Base-by-base conservation (phyloP, 2,113 vertebrate species). In the Meles meles region DNA sequence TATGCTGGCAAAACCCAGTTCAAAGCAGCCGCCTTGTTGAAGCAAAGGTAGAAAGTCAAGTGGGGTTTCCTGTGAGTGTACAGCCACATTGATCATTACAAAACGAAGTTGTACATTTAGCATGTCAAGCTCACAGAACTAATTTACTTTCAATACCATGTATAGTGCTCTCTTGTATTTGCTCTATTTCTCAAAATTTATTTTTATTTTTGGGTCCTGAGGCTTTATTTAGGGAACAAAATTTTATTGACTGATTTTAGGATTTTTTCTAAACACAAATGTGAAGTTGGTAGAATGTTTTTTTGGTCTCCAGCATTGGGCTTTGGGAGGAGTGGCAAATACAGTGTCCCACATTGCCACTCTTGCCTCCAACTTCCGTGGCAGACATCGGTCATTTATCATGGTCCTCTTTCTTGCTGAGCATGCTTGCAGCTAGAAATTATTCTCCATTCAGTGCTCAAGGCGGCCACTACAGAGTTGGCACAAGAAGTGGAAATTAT, bases 341-440 rank as follows among this genome's bases (percentile, higher is more conserved):
- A 17, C 14, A 74, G 18, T 29, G 61, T n/a, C 47, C 85, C 29
- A 10, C 6, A 18, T 15, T 27, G 57, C 15, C 27, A 23, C n/a
- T 17, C 55, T 7, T 8, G 25, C 77, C 63, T 65, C 76, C n/a
- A 11, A 17, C n/a, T 72, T 71, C 91, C 6, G 0, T 21, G 34
- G 76, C 29, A 61, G 81, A 47, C 23, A 17, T 8, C 0, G 11
- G 5, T 72, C 85, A 86, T 96, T 93, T 59, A 72, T 90, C 94
- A 82, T 3, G 80, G 80, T 71, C 57, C 13, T 93, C 72, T 96
- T 92, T 82, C 92, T 95, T 37, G 90, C 90, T 5, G 74, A 84
- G 63, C 69, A 5, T 44, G 67, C 42, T 11, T 39, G 29, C 77
- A 81, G 71, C 63, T 57, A 88, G 94, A 88, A 87, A 97, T 90